phyloP scores from a whole-genome alignment of 2,888 invertebrate genomes.

The Acanthosoma haemorrhoidale region DNA sequence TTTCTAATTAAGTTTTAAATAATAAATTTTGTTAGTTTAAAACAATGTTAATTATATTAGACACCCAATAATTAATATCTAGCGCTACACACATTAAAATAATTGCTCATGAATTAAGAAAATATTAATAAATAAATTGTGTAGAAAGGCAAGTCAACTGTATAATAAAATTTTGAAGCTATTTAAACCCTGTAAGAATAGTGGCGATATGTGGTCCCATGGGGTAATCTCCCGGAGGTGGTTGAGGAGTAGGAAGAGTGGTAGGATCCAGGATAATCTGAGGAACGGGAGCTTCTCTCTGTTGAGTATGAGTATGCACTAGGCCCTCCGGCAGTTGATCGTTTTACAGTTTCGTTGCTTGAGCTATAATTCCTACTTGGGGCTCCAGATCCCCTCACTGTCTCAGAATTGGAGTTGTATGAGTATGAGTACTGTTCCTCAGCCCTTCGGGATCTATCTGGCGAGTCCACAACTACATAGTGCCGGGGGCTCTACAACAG shows the following conservation, averaged over 20 bases:
- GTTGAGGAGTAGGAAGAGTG: conserved; percentile 70
- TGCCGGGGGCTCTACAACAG: conserved; percentile 71
- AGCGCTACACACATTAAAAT: conserved; percentile 14
- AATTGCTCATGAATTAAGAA: background rate
- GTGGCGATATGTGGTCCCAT: conserved; percentile 76
- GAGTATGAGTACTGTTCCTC: conserved; percentile 83
- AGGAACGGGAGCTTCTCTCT: conserved; percentile 61
- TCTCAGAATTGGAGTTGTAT: conserved; percentile 60
- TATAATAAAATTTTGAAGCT: background rate
- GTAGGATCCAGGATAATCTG: conserved; percentile 73
- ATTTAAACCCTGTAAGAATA: conserved; percentile 79
- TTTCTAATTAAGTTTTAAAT: background rate
- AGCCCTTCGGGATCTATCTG: conserved; percentile 60
- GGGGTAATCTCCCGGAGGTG: conserved; percentile 72
- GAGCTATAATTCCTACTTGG: conserved; percentile 60
- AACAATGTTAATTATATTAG: conserved; percentile 23
- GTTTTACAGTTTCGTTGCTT: conserved; percentile 62
- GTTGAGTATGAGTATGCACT: conserved; percentile 64
- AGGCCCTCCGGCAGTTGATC: conserved; percentile 61
- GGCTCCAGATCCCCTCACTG: conserved; percentile 53
- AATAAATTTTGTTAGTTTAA: conserved; percentile 16
- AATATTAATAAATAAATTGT: background rate
- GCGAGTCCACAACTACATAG: conserved; percentile 76
- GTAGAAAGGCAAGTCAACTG: background rate
- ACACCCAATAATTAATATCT: conserved; percentile 12